phyloP scores from a whole-genome alignment of 2,113 vertebrate genomes.

The Callionymus lyra region DNA sequence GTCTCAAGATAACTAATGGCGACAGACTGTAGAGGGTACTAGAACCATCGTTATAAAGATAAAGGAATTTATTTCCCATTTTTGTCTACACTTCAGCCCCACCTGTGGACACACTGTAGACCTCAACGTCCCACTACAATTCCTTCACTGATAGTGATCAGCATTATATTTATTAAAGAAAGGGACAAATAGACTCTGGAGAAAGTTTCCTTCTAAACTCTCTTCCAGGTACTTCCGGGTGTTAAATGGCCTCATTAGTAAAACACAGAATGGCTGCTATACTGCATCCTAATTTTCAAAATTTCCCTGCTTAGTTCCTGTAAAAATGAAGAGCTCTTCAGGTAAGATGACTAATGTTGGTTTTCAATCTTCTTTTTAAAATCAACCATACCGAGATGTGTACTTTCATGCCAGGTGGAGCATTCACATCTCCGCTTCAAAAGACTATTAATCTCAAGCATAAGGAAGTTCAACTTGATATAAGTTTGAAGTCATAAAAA shows the following conservation, averaged over 20 bases:
- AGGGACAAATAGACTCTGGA: not conserved
- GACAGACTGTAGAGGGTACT: too few relatives aligned
- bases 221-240: slow-evolving; percentile 8
- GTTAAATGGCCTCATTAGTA: slow-evolving; percentile 40
- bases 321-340: slow-evolving; percentile 13
- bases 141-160: slow-evolving; percentile 43
- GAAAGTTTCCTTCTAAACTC: too few relatives aligned
- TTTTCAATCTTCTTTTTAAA: not conserved
- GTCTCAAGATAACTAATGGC: too few relatives aligned
- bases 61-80: too few relatives aligned
- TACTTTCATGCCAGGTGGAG: too few relatives aligned
- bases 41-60: too few relatives aligned
- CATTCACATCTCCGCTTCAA: too few relatives aligned
- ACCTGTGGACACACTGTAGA: too few relatives aligned
- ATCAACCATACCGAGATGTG: slow-evolving; percentile 2
- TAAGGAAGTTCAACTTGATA: too few relatives aligned
- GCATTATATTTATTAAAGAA: slow-evolving; percentile 41
- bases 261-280: slow-evolving; percentile 29
- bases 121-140: not conserved
- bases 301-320: slow-evolving; percentile 7
- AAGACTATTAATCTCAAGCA: too few relatives aligned
- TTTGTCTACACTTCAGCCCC: too few relatives aligned
- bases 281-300: slow-evolving; percentile 3
- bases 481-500: too few relatives aligned
- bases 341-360: slow-evolving; percentile 9